These are phyloP conservation scores for Bujurquina vittata DNA, from an alignment of 2,113 vertebrate genomes.

Conservation along the genomic window DNA sequence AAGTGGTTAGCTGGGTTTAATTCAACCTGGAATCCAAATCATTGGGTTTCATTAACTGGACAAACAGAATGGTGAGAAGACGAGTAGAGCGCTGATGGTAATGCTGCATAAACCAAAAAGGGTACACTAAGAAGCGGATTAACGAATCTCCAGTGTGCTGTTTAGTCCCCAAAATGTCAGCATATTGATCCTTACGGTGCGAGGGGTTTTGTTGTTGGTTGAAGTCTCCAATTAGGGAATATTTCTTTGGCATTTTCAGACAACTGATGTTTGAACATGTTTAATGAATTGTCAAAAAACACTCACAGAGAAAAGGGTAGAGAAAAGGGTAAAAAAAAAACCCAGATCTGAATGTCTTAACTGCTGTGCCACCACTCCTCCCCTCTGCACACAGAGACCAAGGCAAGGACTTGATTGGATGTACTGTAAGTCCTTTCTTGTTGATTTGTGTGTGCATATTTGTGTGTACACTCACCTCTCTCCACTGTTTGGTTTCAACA, in stretches of 20 bases:
- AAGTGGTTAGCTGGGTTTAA: background rate
- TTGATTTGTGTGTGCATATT: conserved; percentile 10
- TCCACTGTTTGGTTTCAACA: conserved; percentile 92
- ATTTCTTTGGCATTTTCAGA: conserved; percentile 40
- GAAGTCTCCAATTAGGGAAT: conserved; percentile 48
- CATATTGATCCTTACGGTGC: conserved; percentile 46
- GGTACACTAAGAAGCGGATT: background rate
- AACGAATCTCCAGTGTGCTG: background rate
- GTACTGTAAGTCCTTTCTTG: background rate
- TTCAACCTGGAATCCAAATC: background rate
- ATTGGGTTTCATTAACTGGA: background rate
- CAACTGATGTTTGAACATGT: conserved; percentile 19
- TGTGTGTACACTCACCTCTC: conserved; percentile 83
- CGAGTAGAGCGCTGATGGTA: background rate
- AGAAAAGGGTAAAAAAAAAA: background rate
- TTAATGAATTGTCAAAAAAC: conserved; percentile 35
- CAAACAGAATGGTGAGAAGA: background rate
- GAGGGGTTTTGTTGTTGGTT: background rate
- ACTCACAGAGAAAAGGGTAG: background rate
- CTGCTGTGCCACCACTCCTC: background rate
- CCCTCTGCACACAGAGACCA: background rate
- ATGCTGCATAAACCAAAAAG: conserved; percentile 4
- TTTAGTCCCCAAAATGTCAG: conserved; percentile 41
- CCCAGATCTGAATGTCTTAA: background rate
- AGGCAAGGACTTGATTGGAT: conserved; percentile 33